Evolutionary conservation across 2,888 invertebrate genomes (phyloP), one percentile per base, ranked within the genome.

Genomic region (Tinea semifulvella): DNA sequence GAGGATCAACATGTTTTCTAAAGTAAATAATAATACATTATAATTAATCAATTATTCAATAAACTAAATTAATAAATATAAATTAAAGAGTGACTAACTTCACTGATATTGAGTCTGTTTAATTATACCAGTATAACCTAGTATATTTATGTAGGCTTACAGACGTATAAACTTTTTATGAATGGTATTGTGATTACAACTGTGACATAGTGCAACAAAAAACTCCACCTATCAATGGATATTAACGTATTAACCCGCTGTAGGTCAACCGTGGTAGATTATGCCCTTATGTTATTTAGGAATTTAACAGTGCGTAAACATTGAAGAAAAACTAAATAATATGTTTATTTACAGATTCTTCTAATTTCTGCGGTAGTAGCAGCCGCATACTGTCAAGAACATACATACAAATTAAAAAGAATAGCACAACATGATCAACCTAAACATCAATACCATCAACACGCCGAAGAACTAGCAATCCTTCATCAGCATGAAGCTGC

Each of bases 1-100:
- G 71, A 69, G 67, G 69, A 76, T 60, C 72, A 65, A 70, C 62
- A 80, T 80, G 79, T 57, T 75, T 54, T 59, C 70, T 53, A 79
- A 74, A 72, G 79, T 80, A 58, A 51, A 76, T 66, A 54, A 48
- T 31, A 31, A 16, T 10, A 25, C 17, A 6, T 20, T 20, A 17
- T 13, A 11, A 11, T 14, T 38, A 38, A 18, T 2, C n/a, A 38
- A 14, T 22, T 22, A 6, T 42, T 42, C 19, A 42, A 22, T 13
- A 10, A 4, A 14, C 4, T 2, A 17, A 17, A 18, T 17, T 38
- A 4, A 14, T 17, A 18, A 38, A 38, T 19, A 17, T 19, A 4
- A 17, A 31, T 8, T 31, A 31, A 13, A 2, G n/a, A n/a, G n/a
- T n/a, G n/a, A n/a, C n/a, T n/a, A n/a, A n/a, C n/a, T n/a, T n/a